Percentiles rank a stretch among this genome's conserved stretches.
These are phyloP conservation scores for Orius laevigatus DNA, from an alignment of 1,140 invertebrate genomes.

Conservation along the genomic window DNA sequence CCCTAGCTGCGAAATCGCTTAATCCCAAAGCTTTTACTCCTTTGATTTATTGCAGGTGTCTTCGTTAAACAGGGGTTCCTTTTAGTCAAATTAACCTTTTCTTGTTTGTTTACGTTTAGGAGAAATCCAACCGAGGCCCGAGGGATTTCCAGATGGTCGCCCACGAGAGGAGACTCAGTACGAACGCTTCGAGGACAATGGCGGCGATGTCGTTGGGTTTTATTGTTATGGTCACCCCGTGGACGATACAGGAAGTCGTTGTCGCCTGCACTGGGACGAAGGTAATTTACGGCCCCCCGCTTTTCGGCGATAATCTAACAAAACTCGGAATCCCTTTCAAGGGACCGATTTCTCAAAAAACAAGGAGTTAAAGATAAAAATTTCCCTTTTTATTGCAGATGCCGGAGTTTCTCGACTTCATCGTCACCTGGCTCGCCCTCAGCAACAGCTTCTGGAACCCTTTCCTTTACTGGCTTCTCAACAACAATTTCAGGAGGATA, in stretches of 20 bases:
- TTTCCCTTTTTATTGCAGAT: constrained; percentile 32
- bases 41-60: too few relatives aligned
- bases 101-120: too few relatives aligned
- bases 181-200: constrained; percentile 66
- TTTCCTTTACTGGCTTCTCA: constrained; percentile 71
- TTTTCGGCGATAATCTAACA: constrained; percentile 7
- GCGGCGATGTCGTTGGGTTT: constrained; percentile 74
- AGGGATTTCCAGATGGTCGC: constrained; percentile 35
- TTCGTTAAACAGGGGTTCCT: too few relatives aligned
- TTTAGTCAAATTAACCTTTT: too few relatives aligned
- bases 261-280: constrained; percentile 68
- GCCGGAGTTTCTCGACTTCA: constrained; percentile 60
- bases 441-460: constrained; percentile 79
- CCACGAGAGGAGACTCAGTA: constrained; percentile 56
- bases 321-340: constrained; percentile 1
- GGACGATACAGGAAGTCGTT: constrained; percentile 76
- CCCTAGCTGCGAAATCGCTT: too few relatives aligned
- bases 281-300: constrained; percentile 23
- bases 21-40: too few relatives aligned
- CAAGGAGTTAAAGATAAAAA: neutral
- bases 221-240: constrained; percentile 74
- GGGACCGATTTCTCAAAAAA: neutral
- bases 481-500: constrained; percentile 65
- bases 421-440: constrained; percentile 68
- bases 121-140: too few relatives aligned